Conservation (phyloP, 2,113 vertebrate genomes). For the Phainopepla nitens region DNA sequence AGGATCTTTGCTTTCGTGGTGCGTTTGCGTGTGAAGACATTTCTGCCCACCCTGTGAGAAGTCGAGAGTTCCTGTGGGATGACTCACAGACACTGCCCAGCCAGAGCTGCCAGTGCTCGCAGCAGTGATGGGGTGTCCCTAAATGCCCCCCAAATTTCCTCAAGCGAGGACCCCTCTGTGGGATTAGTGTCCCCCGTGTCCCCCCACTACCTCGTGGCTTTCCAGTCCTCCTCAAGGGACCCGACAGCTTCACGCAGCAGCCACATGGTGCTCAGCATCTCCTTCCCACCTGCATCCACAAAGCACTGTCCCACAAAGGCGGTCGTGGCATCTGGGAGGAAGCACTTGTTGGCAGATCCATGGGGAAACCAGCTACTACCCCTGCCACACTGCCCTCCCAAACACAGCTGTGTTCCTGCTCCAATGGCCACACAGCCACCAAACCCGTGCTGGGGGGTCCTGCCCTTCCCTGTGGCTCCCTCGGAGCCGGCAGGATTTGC, state of each 20-base stretch:
- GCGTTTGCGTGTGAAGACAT: background rate
- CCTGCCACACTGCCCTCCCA: accelerated
- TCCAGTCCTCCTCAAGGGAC: slow-evolving; percentile 29
- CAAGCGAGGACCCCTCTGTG: accelerated
- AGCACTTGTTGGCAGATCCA: accelerated
- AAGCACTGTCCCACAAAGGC: slow-evolving; percentile 14
- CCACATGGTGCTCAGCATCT: background rate
- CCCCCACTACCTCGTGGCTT: background rate
- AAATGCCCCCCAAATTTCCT: background rate
- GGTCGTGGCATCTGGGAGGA: background rate
- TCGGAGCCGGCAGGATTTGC: accelerated
- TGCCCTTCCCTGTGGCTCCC: background rate
- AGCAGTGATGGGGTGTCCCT: background rate
- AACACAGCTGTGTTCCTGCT: accelerated
- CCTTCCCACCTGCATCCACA: background rate
- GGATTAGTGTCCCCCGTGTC: accelerated
- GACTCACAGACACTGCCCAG: accelerated
- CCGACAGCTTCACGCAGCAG: background rate
- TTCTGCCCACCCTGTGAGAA: slow-evolving; percentile 30
- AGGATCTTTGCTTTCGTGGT: background rate
- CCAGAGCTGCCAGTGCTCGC: accelerated
- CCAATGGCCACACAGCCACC: accelerated
- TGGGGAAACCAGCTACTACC: background rate
- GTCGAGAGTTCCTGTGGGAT: background rate
- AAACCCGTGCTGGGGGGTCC: accelerated